Conservation (phyloP, 2,888 invertebrate species). For the Meghimatium bilineatum region DNA sequence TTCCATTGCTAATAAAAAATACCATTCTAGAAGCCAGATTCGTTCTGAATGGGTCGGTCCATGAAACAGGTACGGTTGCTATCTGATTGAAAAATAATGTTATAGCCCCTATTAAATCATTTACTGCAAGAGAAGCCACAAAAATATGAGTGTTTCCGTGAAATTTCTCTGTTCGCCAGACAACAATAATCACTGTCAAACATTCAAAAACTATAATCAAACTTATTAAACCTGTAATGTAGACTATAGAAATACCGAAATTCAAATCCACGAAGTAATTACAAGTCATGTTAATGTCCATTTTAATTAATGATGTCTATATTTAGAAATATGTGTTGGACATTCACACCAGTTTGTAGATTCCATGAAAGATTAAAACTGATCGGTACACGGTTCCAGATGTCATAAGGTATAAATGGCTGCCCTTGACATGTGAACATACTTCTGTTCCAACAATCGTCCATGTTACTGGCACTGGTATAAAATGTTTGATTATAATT, state of each 20-base stretch:
- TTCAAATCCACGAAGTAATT: background rate
- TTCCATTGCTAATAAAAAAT: background rate
- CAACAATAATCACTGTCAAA: background rate
- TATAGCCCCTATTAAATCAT: background rate
- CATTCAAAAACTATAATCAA: background rate
- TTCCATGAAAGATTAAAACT: too few relatives aligned
- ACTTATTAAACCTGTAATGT: background rate
- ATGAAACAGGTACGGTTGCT: background rate
- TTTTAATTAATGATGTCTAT: background rate
- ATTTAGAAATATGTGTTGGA: too few relatives aligned
- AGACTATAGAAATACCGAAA: background rate
- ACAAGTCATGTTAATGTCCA: background rate
- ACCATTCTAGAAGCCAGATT: background rate
- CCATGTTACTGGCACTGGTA: too few relatives aligned
- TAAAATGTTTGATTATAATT: too few relatives aligned
- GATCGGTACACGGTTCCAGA: too few relatives aligned
- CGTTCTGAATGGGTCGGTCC: background rate
- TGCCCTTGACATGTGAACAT: too few relatives aligned
- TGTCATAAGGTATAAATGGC: too few relatives aligned
- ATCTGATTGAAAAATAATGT: background rate
- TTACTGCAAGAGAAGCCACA: background rate
- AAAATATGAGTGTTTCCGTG: constrained; percentile 4
- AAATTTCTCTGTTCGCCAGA: background rate
- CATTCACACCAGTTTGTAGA: too few relatives aligned
- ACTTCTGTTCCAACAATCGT: too few relatives aligned